Evolutionary conservation across 2,888 invertebrate species (phyloP).

Genomic region (Hartigia nigra): DNA sequence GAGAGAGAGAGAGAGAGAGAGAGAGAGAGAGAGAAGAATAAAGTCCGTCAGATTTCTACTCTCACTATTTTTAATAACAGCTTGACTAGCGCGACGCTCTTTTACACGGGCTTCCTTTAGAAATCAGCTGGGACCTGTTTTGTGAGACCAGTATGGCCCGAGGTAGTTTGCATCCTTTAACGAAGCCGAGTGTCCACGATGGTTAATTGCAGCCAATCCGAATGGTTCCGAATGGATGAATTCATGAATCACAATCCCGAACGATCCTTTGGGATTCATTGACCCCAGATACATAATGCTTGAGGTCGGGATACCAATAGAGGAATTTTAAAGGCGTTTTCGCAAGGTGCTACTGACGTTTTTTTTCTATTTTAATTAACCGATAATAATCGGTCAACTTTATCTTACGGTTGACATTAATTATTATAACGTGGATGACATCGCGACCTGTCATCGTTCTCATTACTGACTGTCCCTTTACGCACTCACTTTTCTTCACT

Average conservation of each 20-base stretch:
- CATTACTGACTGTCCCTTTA: neutral
- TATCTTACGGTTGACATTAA: neutral
- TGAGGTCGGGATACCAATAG: neutral
- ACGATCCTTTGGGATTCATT: neutral
- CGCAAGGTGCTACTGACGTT: neutral
- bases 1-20: conserved; percentile 2
- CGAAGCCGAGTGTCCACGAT: neutral
- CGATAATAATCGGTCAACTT: neutral
- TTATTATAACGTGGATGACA: neutral
- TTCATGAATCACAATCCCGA: neutral
- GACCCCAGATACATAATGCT: neutral
- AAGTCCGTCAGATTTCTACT: neutral
- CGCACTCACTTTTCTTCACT: neutral
- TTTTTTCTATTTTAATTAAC: neutral
- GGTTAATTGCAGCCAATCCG: neutral
- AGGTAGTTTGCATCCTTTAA: neutral
- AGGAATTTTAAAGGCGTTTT: neutral
- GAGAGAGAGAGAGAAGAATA: conserved; percentile 1
- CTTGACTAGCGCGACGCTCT: neutral
- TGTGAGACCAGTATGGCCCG: neutral
- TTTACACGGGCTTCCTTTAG: neutral
- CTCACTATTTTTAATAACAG: neutral
- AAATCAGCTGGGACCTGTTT: neutral
- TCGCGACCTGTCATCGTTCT: neutral
- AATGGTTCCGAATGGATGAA: neutral